These are phyloP conservation scores for Caenorhabditis remanei DNA, from an alignment of 1,140 invertebrate genomes.

Conservation along the genomic window DNA sequence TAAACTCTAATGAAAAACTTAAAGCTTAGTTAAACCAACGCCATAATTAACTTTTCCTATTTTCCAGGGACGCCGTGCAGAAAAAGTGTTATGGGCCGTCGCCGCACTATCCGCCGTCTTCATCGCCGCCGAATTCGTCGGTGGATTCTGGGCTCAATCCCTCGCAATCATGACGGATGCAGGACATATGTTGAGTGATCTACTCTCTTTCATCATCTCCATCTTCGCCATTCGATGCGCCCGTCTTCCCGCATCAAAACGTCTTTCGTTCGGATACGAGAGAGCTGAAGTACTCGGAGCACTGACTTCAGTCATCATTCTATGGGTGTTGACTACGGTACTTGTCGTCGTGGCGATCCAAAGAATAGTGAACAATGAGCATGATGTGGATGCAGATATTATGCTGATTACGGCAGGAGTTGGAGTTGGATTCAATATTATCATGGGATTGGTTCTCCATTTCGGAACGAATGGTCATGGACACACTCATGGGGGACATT, in stretches of 20 bases:
- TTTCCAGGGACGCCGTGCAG: constrained; percentile 78
- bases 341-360: constrained; percentile 91
- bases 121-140: constrained; percentile 72
- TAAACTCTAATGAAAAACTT: too few species aligned
- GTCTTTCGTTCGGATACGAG: constrained; percentile 86
- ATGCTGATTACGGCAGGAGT: constrained; percentile 94
- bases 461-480: constrained; percentile 65
- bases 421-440: constrained; percentile 90
- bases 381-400: constrained; percentile 86
- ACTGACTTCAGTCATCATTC: constrained; percentile 72
- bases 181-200: constrained; percentile 93
- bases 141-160: constrained; percentile 75
- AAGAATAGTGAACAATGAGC: constrained; percentile 86
- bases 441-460: constrained; percentile 80
- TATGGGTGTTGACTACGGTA: constrained; percentile 86
- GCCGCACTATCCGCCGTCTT: constrained; percentile 73
- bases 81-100: constrained; percentile 71
- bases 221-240: constrained; percentile 92
- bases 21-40: too few species aligned
- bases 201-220: constrained; percentile 96
- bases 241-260: constrained; percentile 85
- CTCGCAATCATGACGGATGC: constrained; percentile 96
- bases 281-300: constrained; percentile 82
- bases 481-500: constrained; percentile 63
- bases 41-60: constrained; percentile 79